Evolutionary conservation across 2,888 invertebrate species (phyloP).

Genomic region (Synergus itoensis): DNA sequence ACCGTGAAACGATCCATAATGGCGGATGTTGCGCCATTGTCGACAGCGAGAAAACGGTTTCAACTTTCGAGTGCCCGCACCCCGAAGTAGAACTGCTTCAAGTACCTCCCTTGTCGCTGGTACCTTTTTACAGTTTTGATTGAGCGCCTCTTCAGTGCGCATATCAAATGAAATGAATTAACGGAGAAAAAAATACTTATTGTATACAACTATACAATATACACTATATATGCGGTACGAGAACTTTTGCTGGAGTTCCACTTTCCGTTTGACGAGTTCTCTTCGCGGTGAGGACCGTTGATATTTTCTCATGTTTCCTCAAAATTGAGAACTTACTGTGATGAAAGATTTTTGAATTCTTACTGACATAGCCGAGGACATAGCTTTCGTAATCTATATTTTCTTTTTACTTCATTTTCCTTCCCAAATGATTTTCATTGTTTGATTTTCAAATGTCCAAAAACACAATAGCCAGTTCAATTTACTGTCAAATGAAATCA

Average conservation of each 20-base stretch:
- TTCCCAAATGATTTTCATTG: no score
- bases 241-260: conserved; percentile 18
- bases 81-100: conserved; percentile 55
- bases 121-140: conserved; percentile 73
- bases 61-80: conserved; percentile 71
- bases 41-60: conserved; percentile 69
- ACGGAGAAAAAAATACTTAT: conserved; percentile 50
- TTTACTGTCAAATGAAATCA: background rate
- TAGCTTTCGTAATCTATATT: no score
- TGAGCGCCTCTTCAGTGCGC: conserved; percentile 74
- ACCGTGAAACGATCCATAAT: conserved; percentile 55
- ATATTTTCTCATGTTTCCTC: background rate
- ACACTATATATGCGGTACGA: background rate
- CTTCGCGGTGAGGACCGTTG: conserved; percentile 7
- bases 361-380: no score
- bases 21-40: conserved; percentile 58
- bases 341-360: no score
- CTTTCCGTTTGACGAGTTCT: conserved; percentile 12
- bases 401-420: no score
- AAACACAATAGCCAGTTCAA: background rate
- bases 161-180: conserved; percentile 74
- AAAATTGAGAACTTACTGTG: background rate
- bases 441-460: no score
- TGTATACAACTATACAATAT: background rate
- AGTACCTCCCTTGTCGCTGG: conserved; percentile 68